Conservation (phyloP, 1,140 invertebrate species). For the Brachionus calyciflorus region DNA sequence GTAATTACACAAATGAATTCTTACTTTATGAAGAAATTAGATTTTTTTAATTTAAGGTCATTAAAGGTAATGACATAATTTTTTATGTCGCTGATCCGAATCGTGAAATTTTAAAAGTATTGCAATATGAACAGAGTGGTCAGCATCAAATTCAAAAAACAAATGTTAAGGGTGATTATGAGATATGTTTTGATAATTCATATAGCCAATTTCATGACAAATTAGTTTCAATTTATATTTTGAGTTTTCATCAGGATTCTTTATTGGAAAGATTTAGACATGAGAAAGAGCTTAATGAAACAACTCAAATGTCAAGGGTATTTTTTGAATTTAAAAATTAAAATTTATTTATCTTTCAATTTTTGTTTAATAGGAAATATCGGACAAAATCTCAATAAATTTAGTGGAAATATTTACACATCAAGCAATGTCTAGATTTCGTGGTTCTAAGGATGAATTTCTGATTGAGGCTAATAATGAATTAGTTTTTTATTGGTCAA, state of each 20-base stretch:
- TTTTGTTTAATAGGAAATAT: background rate
- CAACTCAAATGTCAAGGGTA: slow-evolving; percentile 21
- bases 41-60: slow-evolving; percentile 1
- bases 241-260: slow-evolving; percentile 36
- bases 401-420: slow-evolving; percentile 37
- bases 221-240: slow-evolving; percentile 31
- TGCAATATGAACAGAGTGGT: background rate
- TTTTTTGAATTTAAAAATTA: background rate
- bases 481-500: slow-evolving; percentile 32
- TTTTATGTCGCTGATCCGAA: background rate
- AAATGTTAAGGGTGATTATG: slow-evolving; percentile 8
- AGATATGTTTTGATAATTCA: slow-evolving; percentile 41
- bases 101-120: slow-evolving; percentile 5
- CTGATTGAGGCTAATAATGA: slow-evolving; percentile 37
- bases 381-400: slow-evolving; percentile 22
- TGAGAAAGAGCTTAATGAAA: slow-evolving; percentile 33
- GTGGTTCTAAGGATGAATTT: slow-evolving; percentile 14
- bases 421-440: slow-evolving; percentile 43
- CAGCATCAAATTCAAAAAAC: slow-evolving; percentile 44
- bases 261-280: slow-evolving; percentile 16
- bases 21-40: background rate
- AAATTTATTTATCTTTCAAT: background rate
- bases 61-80: slow-evolving; percentile 24
- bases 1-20: background rate
- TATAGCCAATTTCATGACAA: slow-evolving; percentile 29